phyloP scores from a whole-genome alignment of 2,113 vertebrate genomes.

The Willisornis vidua region DNA sequence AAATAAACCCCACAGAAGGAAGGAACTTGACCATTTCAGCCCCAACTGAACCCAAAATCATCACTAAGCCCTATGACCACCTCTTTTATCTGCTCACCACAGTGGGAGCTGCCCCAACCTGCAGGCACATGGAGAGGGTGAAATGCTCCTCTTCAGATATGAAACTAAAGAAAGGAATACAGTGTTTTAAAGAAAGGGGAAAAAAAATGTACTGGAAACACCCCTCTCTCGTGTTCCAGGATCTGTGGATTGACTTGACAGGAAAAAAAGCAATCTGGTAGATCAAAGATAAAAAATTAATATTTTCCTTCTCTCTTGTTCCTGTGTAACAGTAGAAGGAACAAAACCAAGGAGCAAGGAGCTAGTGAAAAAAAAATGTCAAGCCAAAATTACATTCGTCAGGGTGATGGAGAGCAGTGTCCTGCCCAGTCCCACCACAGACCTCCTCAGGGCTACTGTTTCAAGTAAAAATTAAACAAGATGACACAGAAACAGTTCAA shows the following conservation, averaged over 20 bases:
- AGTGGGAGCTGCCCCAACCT: neutral
- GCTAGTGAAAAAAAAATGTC: neutral
- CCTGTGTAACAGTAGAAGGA: neutral
- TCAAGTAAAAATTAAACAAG: constrained; percentile 38
- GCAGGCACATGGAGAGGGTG: neutral
- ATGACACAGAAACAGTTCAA: neutral
- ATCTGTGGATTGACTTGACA: neutral
- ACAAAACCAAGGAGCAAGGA: neutral
- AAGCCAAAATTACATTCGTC: neutral
- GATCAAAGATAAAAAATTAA: neutral
- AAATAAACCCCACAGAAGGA: neutral
- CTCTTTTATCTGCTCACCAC: fast-evolving
- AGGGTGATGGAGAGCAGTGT: neutral
- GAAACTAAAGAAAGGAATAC: neutral
- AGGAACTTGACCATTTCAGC: neutral
- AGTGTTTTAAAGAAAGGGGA: neutral
- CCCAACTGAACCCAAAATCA: neutral
- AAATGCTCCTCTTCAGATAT: neutral
- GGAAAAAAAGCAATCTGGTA: neutral
- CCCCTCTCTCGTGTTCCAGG: neutral
- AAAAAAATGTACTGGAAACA: fast-evolving
- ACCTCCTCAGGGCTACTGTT: constrained; percentile 21
- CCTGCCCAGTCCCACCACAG: neutral
- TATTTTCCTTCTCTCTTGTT: neutral
- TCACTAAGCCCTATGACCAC: neutral